These are phyloP conservation scores for Romanomermis culicivorax DNA, from an alignment of 2,888 invertebrate species.

Conservation along the genomic window DNA sequence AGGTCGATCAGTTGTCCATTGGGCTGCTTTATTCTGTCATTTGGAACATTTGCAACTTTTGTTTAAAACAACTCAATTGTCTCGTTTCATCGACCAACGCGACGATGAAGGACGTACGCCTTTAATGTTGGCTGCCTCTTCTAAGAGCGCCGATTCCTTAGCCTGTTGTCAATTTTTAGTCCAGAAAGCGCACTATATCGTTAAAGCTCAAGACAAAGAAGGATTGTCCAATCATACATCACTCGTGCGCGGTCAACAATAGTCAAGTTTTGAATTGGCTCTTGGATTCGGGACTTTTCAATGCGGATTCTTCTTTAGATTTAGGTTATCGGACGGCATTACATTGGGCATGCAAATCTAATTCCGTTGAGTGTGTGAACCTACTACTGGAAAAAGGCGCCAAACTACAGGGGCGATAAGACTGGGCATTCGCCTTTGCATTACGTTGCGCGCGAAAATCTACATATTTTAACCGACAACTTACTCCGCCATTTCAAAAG, in stretches of 20 bases:
- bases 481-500: neutral
- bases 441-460: slow-evolving; percentile 5
- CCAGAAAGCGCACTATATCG: neutral
- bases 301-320: slow-evolving; percentile 1
- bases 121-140: neutral
- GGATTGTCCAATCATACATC: slow-evolving; percentile 2
- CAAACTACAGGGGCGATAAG: neutral
- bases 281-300: neutral
- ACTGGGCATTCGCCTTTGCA: slow-evolving; percentile 4
- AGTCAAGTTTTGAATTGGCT: neutral
- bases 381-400: slow-evolving; percentile 5
- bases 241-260: neutral
- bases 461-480: neutral
- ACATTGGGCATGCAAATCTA: slow-evolving; percentile 8
- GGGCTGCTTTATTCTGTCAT: slow-evolving; percentile 1
- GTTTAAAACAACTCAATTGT: neutral
- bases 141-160: neutral
- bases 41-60: neutral
- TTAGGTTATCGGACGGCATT: slow-evolving; percentile 4
- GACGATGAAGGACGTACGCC: slow-evolving; percentile 3
- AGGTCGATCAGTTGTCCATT: slow-evolving; percentile 6
- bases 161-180: neutral
- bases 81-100: neutral
- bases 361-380: neutral
- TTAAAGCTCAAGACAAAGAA: neutral